Evolutionary conservation across 2,797 vertebrate genomes (phyloP).

Genomic region (Acipenser ruthenus): DNA sequence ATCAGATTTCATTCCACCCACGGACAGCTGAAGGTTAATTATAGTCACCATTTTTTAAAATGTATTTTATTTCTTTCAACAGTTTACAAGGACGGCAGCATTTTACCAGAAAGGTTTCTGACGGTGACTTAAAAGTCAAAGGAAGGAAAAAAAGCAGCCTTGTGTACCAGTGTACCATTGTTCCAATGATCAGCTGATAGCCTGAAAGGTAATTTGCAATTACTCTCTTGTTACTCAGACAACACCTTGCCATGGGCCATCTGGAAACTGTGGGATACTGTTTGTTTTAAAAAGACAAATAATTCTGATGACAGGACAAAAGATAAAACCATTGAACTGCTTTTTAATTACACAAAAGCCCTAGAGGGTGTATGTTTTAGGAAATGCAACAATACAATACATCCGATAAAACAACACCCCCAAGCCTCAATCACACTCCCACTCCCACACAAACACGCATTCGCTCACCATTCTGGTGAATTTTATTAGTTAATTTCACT

Average conservation of each 20-base stretch:
- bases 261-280: slow-evolving; percentile 5
- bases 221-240: background rate
- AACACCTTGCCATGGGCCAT: background rate
- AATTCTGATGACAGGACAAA: slow-evolving; percentile 22
- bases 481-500: too few species aligned
- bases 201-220: background rate
- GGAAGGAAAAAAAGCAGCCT: background rate
- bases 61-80: background rate
- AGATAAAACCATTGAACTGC: slow-evolving; percentile 6
- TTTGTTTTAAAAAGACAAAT: slow-evolving; percentile 13
- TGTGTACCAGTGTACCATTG: background rate
- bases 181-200: background rate
- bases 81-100: background rate
- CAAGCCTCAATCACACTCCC: background rate
- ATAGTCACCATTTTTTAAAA: background rate
- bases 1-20: background rate
- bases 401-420: background rate
- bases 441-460: background rate
- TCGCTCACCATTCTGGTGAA: background rate
- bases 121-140: background rate
- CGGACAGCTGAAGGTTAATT: slow-evolving; percentile 7
- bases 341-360: slow-evolving; percentile 7
- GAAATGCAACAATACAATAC: slow-evolving; percentile 16
- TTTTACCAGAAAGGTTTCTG: background rate
- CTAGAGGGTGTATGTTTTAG: slow-evolving; percentile 15